A percentile compares a stretch with the other conserved stretches of the same genome.
phyloP scores from a whole-genome alignment of 2,113 vertebrate species.

The Nothoprocta perdicaria region DNA sequence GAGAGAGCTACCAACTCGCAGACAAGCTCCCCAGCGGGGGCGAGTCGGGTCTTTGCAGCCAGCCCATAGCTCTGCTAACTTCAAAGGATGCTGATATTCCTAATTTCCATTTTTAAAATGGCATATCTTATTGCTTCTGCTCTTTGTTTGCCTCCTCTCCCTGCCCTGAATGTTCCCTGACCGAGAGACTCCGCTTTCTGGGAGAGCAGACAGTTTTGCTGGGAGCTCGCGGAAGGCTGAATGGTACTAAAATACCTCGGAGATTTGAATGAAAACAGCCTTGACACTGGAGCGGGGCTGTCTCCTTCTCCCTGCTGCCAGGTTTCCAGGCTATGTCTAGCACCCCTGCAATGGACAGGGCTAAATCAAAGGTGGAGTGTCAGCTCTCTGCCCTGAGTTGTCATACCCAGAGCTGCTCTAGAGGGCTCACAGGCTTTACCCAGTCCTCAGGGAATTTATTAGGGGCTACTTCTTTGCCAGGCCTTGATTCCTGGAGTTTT shows the following conservation, averaged over 20 bases:
- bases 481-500: neutral
- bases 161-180: neutral
- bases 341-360: neutral
- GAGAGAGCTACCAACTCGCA: neutral
- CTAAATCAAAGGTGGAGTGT: fast-evolving
- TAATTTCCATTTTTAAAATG: neutral
- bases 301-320: neutral
- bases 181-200: neutral
- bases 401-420: neutral
- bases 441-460: neutral
- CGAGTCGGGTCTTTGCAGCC: neutral
- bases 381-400: neutral
- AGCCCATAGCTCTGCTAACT: neutral
- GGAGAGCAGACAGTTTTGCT: neutral
- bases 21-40: neutral
- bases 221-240: neutral
- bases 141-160: neutral
- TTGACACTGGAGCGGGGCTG: neutral
- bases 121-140: neutral
- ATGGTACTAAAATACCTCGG: neutral
- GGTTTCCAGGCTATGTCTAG: neutral
- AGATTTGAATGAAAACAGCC: neutral
- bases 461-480: neutral
- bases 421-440: neutral
- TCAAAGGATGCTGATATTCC: neutral